Base-by-base conservation (phyloP, 2,113 vertebrate species). In the Salvelinus fontinalis region DNA sequence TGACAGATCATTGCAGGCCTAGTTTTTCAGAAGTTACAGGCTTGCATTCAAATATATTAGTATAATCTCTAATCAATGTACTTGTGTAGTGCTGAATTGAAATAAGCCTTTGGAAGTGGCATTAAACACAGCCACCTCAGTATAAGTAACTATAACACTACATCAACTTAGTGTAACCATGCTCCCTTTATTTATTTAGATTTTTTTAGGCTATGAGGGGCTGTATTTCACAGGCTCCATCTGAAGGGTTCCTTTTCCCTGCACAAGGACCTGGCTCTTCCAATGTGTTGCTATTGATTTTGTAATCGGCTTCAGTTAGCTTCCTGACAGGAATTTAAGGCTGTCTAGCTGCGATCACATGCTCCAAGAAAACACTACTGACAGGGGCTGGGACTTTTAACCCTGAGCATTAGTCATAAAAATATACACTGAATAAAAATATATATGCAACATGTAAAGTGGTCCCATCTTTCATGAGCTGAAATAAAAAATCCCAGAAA, bases 311-410 rank as follows among this genome's bases (percentile, higher is more conserved):
- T 18, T 57, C 78, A 26, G 48, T 80, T 80, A 80, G 69, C 79
- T 71, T 75, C 70, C 69, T 76, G 74, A 68, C 79, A 76, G 74
- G 79, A 73, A 80, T 76, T 67, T 76, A 62, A 76, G 74, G 51
- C 49, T 29, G 64, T 68, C 31, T 44, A 31, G 70, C 39, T 18
- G 22, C 20, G 48, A 67, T 75, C 59, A 39, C 59, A 75, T 24
- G 39, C 66, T 54, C 31, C 49, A 49, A 31, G 49, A 76, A 76
- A 67, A n/a, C 70, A 44, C 48, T 13, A 14, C n/a, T 76, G 79
- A 76, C 70, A 76, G 51, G 74, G 24, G 70, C 51, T 60, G 74
- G 79, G 49, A 60, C 79, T 76, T 76, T 73, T 72, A 51, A 70
- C 70, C n/a, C 24, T 24, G 69, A 49, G 67, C 49, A 73, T 80